Evolutionary conservation across 2,113 vertebrate species (phyloP), one percentile per base, ranked within the genome.

Genomic region (Epinephelus fuscoguttatus): DNA sequence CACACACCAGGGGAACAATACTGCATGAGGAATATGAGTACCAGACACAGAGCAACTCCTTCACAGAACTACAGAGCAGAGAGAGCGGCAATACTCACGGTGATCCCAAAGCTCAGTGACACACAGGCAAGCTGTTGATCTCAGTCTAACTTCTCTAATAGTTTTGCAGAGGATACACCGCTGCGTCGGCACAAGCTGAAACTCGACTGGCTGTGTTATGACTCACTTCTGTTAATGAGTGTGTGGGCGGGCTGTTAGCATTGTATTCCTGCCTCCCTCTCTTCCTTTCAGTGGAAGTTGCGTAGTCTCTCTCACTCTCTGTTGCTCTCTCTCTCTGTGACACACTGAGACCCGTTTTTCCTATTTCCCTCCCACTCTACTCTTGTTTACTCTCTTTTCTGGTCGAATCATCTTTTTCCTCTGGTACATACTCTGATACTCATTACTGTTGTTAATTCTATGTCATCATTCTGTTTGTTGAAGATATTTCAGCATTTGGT

Each of bases 141-240:
- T 42, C 4, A 11, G 53, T 74, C 50, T 13, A 45, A 70, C 56
- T 71, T 21, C 45, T 75, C 53, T 23, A 30, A 56, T 30, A 9
- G 30, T 42, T 37, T 2, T 45, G 73, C n/a, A 75, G 50, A 33
- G 23, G 0, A 78, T 33, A 8, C 64, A 45, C 53, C 49, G 59
- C 56, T 68, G 73, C 8, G 13, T 78, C 33, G 68, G 18, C 61
- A 64, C 61, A 23, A 40, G 50, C 84, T 79, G 82, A 78, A 79
- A 72, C 70, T 82, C 10, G 2, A 70, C 72, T 84, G 75, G 5
- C 42, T 45, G 8, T 87, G 80, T 84, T 79, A 73, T 93, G 94
- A 95, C 88, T 94, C 91, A 92, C 62, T 80, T 68, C 53, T 85
- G 80, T 50, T 88, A 62, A 82, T 80, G 78, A 75, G 80, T 21